Base-by-base conservation (phyloP, 2,888 invertebrate genomes). In the Helobdella robusta region DNA sequence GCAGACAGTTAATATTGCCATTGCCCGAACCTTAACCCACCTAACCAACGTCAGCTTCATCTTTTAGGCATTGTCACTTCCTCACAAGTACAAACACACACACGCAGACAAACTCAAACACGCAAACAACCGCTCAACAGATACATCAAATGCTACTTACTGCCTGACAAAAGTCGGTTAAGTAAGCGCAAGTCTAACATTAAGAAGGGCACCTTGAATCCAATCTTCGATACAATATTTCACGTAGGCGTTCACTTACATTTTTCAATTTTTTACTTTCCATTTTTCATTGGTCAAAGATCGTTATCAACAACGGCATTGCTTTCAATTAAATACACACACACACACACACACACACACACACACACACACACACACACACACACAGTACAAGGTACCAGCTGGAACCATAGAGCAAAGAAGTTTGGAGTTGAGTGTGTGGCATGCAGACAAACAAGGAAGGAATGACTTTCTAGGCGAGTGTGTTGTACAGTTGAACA, bases 381-480 rank as follows among this genome's bases (percentile, higher is more conserved):
- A 23, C n/a, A 6, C 50, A 54, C 54, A 54, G 54, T 54, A 54
- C 30, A 4, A 4, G 8, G n/a, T 54, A 3, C 25, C 5, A 20
- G 5, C 54, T 4, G 4, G 5, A n/a, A 6, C 8, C 23, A 82
- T 95, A 79, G 89, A 92, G 80, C 85, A 88, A 68, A 84, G 94
- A 75, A 91, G 91, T 52, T 83, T 95, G 75, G 94, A 92, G 93
- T 82, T 95, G 71, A 90, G 91, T 68, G 93, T 92, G 56, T 95
- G 95, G 95, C 92, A 95, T 82, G 91, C 91, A 72, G 94, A 94
- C 80, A 90, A 91, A 86, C 92, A 95, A 82, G 94, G 95, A 2
- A 84, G 92, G 65, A 95, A 95, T 81, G 91, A 93, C 82, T 95
- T 95, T 82, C 85, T 97, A 20, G 95, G 95, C 23, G 94, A 95